Evolutionary conservation across 2,797 vertebrate species (phyloP).

Genomic region (Darevskia mixta): DNA sequence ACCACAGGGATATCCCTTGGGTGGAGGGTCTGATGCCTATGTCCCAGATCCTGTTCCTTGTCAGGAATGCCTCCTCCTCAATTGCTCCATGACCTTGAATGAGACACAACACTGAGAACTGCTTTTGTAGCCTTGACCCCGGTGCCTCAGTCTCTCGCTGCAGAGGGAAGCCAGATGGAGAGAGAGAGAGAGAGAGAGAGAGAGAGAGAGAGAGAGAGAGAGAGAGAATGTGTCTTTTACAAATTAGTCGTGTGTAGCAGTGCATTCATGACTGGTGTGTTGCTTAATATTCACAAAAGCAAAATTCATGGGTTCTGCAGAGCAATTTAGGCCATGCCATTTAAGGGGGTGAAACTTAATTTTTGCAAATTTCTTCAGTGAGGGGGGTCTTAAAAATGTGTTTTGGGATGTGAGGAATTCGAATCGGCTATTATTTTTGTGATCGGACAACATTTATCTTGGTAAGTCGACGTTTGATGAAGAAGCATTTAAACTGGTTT

Average conservation of each 20-base stretch:
- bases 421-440: no score
- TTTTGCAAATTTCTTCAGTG: no score
- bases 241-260: neutral
- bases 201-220: neutral
- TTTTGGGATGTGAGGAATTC: no score
- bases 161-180: neutral
- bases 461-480: no score
- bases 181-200: neutral
- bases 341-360: no score
- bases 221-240: slow-evolving; percentile 24
- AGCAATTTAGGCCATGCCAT: no score
- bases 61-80: neutral
- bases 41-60: no score
- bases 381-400: no score
- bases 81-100: neutral
- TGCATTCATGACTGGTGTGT: neutral
- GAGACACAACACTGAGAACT: neutral
- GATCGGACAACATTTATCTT: no score
- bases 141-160: neutral
- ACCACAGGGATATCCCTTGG: neutral
- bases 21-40: neutral
- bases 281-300: slow-evolving; percentile 43
- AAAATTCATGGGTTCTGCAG: slow-evolving; percentile 23
- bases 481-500: no score
- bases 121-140: neutral